A percentile compares a stretch with the other conserved stretches of the same genome.
Conservation (phyloP, 2,113 vertebrate species). For the Brachionichthys hirsutus region DNA sequence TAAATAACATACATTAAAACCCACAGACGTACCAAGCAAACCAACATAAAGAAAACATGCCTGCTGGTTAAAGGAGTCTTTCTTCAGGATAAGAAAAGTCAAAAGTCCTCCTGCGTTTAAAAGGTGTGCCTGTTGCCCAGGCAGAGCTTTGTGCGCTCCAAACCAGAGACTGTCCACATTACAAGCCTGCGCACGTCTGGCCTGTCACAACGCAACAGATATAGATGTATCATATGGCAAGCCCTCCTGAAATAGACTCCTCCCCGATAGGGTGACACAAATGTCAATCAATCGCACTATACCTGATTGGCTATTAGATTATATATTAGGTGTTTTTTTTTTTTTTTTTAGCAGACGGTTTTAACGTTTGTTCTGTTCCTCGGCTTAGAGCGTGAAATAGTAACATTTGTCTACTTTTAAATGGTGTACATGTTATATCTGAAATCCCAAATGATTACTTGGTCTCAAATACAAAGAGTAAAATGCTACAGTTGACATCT, state of each 20-base stretch:
- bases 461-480: no score
- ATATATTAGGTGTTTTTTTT: neutral
- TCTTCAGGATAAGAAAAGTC: neutral
- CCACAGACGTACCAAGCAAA: neutral
- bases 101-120: conserved; percentile 12
- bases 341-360: no score
- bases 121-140: conserved; percentile 18
- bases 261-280: neutral
- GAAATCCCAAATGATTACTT: no score
- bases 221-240: conserved; percentile 5
- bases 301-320: conserved; percentile 20
- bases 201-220: conserved; percentile 31
- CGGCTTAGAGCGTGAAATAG: no score
- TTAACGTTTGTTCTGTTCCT: no score
- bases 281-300: conserved; percentile 4
- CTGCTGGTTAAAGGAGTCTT: neutral
- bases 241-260: conserved; percentile 38
- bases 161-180: conserved; percentile 39
- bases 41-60: conserved; percentile 16
- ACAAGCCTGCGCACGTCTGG: conserved; percentile 11
- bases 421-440: no score
- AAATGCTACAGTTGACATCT: no score
- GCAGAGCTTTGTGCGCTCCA: conserved; percentile 9
- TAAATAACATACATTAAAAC: no score
- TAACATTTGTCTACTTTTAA: no score